Evolutionary conservation across 1,140 invertebrate genomes (phyloP).

Genomic region (Nephila pilipes): DNA sequence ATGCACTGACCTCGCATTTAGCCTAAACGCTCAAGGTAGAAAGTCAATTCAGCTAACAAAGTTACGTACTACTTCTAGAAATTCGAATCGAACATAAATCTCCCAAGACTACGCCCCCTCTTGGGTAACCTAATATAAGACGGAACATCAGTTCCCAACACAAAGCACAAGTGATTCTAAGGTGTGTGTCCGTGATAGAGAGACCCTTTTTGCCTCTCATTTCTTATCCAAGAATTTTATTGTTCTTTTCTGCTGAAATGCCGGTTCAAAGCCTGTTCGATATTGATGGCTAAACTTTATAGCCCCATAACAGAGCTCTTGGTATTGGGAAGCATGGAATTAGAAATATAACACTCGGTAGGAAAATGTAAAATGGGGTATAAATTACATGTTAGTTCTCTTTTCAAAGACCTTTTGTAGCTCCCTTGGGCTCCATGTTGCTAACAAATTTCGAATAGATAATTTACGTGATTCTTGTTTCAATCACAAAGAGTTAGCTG

Average conservation of each 20-base stretch:
- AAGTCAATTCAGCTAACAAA: slow-evolving; percentile 63
- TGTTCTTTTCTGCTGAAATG: slow-evolving; percentile 66
- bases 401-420: slow-evolving; percentile 60
- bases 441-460: slow-evolving; percentile 49
- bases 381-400: slow-evolving; percentile 64
- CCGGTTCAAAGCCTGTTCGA: slow-evolving; percentile 58
- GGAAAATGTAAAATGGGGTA: slow-evolving; percentile 69
- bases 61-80: slow-evolving; percentile 65
- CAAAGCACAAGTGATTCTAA: slow-evolving; percentile 55
- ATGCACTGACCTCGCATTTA: slow-evolving; percentile 20
- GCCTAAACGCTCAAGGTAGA: slow-evolving; percentile 44
- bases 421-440: slow-evolving; percentile 9
- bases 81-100: slow-evolving; percentile 71
- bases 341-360: slow-evolving; percentile 61
- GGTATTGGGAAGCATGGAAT: slow-evolving; percentile 57
- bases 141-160: slow-evolving; percentile 35
- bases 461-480: slow-evolving; percentile 46
- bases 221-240: slow-evolving; percentile 66
- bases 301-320: slow-evolving; percentile 48
- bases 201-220: slow-evolving; percentile 41
- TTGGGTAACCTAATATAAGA: slow-evolving; percentile 71
- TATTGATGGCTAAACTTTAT: slow-evolving; percentile 73
- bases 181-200: slow-evolving; percentile 16
- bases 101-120: slow-evolving; percentile 49
- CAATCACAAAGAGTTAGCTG: slow-evolving; percentile 11